phyloP scores from a whole-genome alignment of 2,888 invertebrate species.

The Eudasyphora cyanicolor region DNA sequence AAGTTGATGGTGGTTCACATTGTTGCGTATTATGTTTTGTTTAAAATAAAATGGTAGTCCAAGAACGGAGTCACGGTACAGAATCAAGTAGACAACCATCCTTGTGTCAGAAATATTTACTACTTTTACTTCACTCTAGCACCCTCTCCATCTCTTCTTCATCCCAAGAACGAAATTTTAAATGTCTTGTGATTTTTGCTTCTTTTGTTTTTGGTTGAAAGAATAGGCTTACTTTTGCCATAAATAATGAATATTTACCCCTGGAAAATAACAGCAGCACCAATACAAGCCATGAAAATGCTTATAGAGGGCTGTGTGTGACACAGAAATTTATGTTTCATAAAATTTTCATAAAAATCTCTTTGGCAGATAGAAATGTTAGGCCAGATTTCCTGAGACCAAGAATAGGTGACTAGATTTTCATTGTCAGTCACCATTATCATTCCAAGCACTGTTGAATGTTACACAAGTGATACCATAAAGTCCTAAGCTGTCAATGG shows the following conservation, averaged over 20 bases:
- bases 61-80: neutral
- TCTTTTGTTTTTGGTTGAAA: neutral
- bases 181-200: slow-evolving; percentile 5
- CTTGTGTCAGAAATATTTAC: no score
- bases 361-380: no score
- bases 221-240: slow-evolving; percentile 12
- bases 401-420: no score
- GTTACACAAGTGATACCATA: neutral
- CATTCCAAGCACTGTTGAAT: slow-evolving; percentile 19
- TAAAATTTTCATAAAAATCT: slow-evolving; percentile 11
- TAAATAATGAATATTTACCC: slow-evolving; percentile 19
- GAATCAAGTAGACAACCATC: no score
- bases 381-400: no score
- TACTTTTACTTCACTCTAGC: no score
- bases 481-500: neutral
- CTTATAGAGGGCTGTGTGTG: neutral
- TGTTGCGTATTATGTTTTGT: neutral
- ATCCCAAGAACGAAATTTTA: neutral
- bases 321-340: slow-evolving; percentile 13
- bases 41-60: neutral
- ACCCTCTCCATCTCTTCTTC: neutral
- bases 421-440: no score
- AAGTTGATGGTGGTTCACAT: no score
- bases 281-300: neutral
- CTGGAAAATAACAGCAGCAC: neutral